Evolutionary conservation across 2,113 vertebrate species (phyloP), one percentile per base, ranked within the genome.

Genomic region (Psephotus haematonotus): DNA sequence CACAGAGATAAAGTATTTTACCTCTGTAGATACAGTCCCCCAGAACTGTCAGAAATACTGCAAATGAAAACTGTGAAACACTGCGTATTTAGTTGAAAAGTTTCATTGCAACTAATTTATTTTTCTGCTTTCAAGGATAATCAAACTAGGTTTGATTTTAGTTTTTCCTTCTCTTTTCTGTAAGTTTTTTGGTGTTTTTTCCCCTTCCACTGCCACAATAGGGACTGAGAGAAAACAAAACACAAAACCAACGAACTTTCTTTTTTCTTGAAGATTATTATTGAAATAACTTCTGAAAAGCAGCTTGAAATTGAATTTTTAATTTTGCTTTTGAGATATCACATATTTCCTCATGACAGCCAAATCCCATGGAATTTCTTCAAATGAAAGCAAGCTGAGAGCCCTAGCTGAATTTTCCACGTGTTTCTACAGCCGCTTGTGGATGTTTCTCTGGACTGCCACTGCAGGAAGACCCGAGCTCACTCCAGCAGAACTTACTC

Each of bases 341-440:
- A 0, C 3, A 0, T 9, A 33, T 47, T 52, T 20, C 25, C 6
- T 4, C 27, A 3, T 2, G n/a, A 2, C 6, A 44, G n/a, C 13
- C 63, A 8, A 27, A 22, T 3, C 39, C 79, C 17, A 0, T 0
- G 24, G 67, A 17, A 12, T 28, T 37, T 41, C 74, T 5, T 27
- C 27, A 5, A 3, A 10, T 0, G 4, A 17, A 19, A 27, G 53
- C 1, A 2, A 14, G 1, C 1, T 1, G 31, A 46, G 80, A 2
- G 0, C 24, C 55, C 5, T 3, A 1, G 60, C 37, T 41, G n/a
- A 17, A 3, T 16, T 43, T 23, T 2, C 33, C 4, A 1, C 1
- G 2, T 4, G 29, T 6, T 31, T 28, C 72, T 7, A 0, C 29
- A 60, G 86, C 79, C 11, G 5, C 46, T 1, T 0, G 23, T 4